Evolutionary conservation across 2,113 vertebrate genomes (phyloP).

Genomic region (Tyrannus savana): DNA sequence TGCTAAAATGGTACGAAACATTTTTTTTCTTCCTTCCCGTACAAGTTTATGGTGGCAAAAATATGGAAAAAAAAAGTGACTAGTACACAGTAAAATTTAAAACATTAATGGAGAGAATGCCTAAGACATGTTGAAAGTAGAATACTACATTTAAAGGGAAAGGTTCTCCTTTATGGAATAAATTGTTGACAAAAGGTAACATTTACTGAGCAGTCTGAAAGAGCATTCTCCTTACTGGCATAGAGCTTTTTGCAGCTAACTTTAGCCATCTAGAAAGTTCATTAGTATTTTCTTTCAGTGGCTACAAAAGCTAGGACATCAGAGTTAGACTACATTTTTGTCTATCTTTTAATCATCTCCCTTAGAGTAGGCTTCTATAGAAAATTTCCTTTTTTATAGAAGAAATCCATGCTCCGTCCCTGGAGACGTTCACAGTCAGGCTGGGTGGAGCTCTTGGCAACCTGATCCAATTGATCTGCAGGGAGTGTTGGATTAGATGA

Average conservation of each 20-base stretch:
- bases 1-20: not conserved
- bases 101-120: not conserved
- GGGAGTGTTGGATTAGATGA: not conserved
- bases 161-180: not conserved
- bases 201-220: not conserved
- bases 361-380: not conserved
- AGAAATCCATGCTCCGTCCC: not conserved
- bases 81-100: not conserved
- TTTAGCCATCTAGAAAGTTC: not conserved
- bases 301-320: not conserved
- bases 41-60: not conserved
- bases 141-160: not conserved
- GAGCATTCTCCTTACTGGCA: not conserved
- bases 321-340: not conserved
- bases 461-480: not conserved
- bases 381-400: not conserved
- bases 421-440: not conserved
- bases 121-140: not conserved
- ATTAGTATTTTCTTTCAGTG: not conserved
- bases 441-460: not conserved
- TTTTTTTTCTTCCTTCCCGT: not conserved
- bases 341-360: not conserved
- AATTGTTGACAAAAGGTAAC: not conserved
- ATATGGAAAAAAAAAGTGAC: not conserved
- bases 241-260: not conserved